Evolutionary conservation across 1,140 invertebrate genomes (phyloP), one percentile per base, ranked within the genome.

Genomic region (Subanguina moxae): DNA sequence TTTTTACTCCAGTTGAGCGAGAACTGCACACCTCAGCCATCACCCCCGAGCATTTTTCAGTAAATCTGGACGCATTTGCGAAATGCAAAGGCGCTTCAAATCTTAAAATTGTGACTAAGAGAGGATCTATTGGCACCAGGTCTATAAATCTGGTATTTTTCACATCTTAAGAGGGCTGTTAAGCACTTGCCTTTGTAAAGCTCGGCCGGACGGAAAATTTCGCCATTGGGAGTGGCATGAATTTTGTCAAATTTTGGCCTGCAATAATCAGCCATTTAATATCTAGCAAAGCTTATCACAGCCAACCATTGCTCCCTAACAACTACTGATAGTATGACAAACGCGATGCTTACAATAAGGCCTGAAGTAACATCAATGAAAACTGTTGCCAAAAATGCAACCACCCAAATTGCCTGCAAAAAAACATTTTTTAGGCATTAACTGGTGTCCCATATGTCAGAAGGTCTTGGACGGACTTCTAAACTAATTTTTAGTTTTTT

Each of bases 281-380:
- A 57, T 32, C 28, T 61, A 5, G 28, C 19, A 19, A 61, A 21
- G n/a, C 8, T 32, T 61, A 61, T 42, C n/a, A 69, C 32, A 28
- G 17, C 25, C 15, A 38, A 67, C 76, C 81, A 80, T 72, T 81
- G 81, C 67, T 81, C 78, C 63, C 85, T 77, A 45, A 84, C 76
- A 27, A 87, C 80, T 19, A 87, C 82, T 30, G 85, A 84, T 45
- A 86, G 76, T 3, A 87, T 70, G 21, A 85, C 83, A 68, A 86
- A 85, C 5, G 83, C 76, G 11, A 87, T 78, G 15, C 86, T 85
- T 19, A 85, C 80, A 23, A 84, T 69, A 46, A 87, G 82, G 3
- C 87, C 87, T 56, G 84, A 77, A 45, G 85, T 85, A n/a, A 87
- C 86, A 80, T 87, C 86, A 30, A 86, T 75, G 15, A 87, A 70